phyloP scores from a whole-genome alignment of 2,113 vertebrate species.

The Rhombomys opimus region DNA sequence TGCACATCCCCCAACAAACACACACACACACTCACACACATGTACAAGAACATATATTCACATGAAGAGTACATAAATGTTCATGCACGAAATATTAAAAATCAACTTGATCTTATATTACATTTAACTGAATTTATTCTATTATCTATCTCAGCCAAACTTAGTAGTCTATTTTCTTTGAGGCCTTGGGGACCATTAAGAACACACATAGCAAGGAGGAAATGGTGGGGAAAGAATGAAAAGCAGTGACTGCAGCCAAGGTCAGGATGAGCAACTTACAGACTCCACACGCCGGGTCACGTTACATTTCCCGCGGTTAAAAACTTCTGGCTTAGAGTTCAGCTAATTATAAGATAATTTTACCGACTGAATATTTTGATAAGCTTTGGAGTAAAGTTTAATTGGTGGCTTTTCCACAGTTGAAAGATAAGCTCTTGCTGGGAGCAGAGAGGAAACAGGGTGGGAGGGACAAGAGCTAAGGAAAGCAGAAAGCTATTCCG shows the following conservation, averaged over 20 bases:
- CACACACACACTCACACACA: not conserved
- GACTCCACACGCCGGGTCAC: constrained; percentile 47
- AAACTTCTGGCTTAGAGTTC: constrained; percentile 68
- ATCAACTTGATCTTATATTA: not conserved
- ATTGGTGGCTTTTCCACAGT: constrained; percentile 67
- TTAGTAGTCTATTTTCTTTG: not conserved
- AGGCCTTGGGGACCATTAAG: not conserved
- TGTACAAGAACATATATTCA: not conserved
- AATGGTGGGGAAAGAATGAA: constrained; percentile 50
- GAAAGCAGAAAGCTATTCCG: not conserved
- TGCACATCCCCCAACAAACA: not conserved
- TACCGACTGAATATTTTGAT: constrained; percentile 64
- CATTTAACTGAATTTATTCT: not conserved
- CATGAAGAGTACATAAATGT: not conserved
- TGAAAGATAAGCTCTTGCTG: constrained; percentile 66
- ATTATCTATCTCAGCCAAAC: not conserved
- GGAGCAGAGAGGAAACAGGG: not conserved
- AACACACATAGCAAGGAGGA: constrained; percentile 59
- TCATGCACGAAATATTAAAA: not conserved
- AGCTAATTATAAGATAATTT: constrained; percentile 70
- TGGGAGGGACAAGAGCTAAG: not conserved
- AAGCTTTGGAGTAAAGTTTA: constrained; percentile 70
- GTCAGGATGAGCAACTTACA: constrained; percentile 54
- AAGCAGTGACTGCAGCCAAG: constrained; percentile 42
- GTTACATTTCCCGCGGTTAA: constrained; percentile 70